Base-by-base conservation (phyloP, 92 coral and sea anemone genomes). In the Porites lobata region DNA sequence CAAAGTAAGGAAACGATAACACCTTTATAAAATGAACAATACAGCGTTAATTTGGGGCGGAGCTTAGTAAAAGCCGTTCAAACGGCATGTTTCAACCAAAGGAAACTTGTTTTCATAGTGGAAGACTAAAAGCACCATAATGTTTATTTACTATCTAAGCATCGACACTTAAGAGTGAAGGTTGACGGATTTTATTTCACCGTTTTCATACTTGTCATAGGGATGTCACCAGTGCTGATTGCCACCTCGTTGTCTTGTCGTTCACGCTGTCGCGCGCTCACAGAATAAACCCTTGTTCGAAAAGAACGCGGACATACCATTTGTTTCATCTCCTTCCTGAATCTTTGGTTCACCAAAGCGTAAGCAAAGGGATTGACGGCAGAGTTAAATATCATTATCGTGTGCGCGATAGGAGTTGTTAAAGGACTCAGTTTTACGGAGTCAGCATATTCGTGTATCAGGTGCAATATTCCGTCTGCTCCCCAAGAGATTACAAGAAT, bases 301-400 rank as follows among this genome's bases (percentile, higher is more conserved):
- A 65, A 65, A 54, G 21, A 71, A 7, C n/a, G 14, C 1, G 7
- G 15, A 32, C 53, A 17, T 71, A n/a, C 17, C 77, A 72, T 72
- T 47, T 15, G 50, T 18, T 72, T 72, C 15, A 72, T 72, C 61
- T 72, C 9, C 12, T 1, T 10, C 26, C 59, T 14, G 21, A 72
- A 72, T 75, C 63, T 38, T n/a, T 57, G 67, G 65, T 11, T 75
- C 29, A 75, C 14, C 80, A 75, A 50, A 2, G 65, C 65, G 52
- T 75, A 75, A 2, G 61, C 80, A 54, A 53, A 75, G 14, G 80
- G 79, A 26, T 75, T 75, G 80, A 75, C 65, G 9, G 80, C 65
- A 9, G 80, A 75, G 24, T 54, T 75, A 11, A 75, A 75, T 51
- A 57, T 75, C 50, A 75, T n/a, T 65, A 75, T 20, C 8, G 80